These are phyloP conservation scores for Apeltes quadracus DNA, from an alignment of 2,113 vertebrate species.

Conservation along the genomic window DNA sequence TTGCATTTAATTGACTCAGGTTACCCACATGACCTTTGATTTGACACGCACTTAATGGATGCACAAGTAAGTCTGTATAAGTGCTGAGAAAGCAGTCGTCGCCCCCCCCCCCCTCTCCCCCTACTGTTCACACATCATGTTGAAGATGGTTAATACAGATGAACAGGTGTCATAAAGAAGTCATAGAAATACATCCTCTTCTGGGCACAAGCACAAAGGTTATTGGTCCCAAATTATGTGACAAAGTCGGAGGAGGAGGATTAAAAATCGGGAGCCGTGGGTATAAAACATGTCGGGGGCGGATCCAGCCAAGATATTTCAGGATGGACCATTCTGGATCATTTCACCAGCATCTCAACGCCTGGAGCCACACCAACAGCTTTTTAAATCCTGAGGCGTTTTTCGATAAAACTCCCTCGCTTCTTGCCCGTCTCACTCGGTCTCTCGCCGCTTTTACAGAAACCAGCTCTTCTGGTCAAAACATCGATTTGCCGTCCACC, in stretches of 20 bases:
- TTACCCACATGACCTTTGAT: slow-evolving; percentile 20
- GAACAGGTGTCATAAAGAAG: background rate
- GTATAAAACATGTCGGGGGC: background rate
- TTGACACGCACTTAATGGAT: background rate
- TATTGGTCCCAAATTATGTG: background rate
- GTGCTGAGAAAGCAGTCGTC: background rate
- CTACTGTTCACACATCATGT: background rate
- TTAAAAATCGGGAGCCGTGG: background rate
- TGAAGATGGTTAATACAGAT: background rate
- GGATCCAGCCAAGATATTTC: background rate
- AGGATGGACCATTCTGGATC: background rate
- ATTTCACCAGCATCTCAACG: background rate
- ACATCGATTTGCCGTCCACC: slow-evolving; percentile 73
- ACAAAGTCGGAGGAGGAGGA: background rate
- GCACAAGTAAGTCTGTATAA: background rate
- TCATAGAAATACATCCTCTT: background rate
- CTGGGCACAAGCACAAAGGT: no score
- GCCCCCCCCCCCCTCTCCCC: no score
- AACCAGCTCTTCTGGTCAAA: slow-evolving; percentile 54
- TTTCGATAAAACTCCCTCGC: slow-evolving; percentile 31
- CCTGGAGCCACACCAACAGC: background rate
- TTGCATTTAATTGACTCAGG: slow-evolving; percentile 11
- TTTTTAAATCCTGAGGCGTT: background rate
- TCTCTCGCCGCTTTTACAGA: slow-evolving; percentile 41
- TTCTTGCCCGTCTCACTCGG: slow-evolving; percentile 33